phyloP scores from a whole-genome alignment of 1,140 invertebrate species.

The Temnothorax longispinosus region DNA sequence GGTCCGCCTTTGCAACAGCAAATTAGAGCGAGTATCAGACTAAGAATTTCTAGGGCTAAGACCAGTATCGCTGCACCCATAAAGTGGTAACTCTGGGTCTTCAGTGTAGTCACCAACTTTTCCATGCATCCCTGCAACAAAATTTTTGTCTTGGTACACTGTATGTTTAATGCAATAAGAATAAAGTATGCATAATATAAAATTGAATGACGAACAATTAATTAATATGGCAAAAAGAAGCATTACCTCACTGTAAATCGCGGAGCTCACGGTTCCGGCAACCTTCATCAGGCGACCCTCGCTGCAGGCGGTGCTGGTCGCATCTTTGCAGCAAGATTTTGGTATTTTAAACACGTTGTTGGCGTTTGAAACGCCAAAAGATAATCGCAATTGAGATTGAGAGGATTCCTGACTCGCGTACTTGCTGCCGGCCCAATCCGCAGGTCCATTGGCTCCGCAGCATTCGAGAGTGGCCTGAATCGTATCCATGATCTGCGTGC shows the following conservation, averaged over 20 bases:
- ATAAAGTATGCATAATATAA: neutral
- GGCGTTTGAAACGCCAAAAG: conserved; percentile 76
- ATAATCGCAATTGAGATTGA: conserved; percentile 60
- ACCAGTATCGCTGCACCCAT: conserved; percentile 89
- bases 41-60: conserved; percentile 90
- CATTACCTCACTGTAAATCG: conserved; percentile 87
- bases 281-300: conserved; percentile 84
- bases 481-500: conserved; percentile 89
- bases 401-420: conserved; percentile 84
- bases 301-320: conserved; percentile 84
- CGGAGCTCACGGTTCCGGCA: conserved; percentile 83
- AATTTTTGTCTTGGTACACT: neutral
- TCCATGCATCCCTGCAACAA: conserved; percentile 90
- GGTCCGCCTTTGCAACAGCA: conserved; percentile 91
- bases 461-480: conserved; percentile 90
- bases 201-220: neutral
- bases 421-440: conserved; percentile 90
- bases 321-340: conserved; percentile 87
- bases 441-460: conserved; percentile 90
- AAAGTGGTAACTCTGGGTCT: conserved; percentile 88
- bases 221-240: neutral
- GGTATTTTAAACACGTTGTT: conserved; percentile 86
- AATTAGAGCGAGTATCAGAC: conserved; percentile 92
- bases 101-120: conserved; percentile 88
- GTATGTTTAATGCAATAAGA: neutral